phyloP scores from a whole-genome alignment of 1,140 invertebrate species.

The Leptonema lineaticorne region DNA sequence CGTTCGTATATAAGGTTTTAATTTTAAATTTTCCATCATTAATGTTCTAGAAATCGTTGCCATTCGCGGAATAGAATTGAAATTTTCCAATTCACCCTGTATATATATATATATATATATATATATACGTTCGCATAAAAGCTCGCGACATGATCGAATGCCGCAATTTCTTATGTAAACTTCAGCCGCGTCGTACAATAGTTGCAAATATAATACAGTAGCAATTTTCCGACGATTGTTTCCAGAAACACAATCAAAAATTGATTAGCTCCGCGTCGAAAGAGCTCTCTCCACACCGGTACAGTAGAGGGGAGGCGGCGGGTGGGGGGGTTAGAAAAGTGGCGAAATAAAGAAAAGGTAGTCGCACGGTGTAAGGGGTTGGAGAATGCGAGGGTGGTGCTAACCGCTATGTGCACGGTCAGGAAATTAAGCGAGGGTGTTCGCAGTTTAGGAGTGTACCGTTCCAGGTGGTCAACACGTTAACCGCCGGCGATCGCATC shows the following conservation, averaged over 20 bases:
- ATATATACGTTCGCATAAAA: too few species aligned
- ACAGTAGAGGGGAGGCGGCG: too few species aligned
- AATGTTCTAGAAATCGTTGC: too few species aligned
- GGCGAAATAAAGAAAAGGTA: too few species aligned
- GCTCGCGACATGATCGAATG: neutral
- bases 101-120: too few species aligned
- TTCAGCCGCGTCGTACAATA: neutral
- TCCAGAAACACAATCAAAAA: slow-evolving; percentile 9
- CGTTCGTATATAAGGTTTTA: too few species aligned
- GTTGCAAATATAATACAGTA: neutral
- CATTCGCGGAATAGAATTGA: too few species aligned
- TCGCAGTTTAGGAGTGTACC: too few species aligned
- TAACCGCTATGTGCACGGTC: neutral
- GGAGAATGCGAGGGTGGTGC: neutral
- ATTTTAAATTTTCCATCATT: too few species aligned
- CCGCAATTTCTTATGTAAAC: neutral
- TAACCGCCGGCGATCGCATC: slow-evolving; percentile 17
- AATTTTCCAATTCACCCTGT: too few species aligned
- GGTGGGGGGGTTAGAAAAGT: too few species aligned
- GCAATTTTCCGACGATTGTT: slow-evolving; percentile 16
- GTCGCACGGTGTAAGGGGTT: too few species aligned
- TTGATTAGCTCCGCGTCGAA: slow-evolving; percentile 11
- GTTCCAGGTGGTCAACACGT: slow-evolving; percentile 18
- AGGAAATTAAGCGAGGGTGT: slow-evolving; percentile 18
- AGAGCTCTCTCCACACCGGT: neutral